phyloP scores from a whole-genome alignment of 2,113 vertebrate species.

The Stegostoma tigrinum region DNA sequence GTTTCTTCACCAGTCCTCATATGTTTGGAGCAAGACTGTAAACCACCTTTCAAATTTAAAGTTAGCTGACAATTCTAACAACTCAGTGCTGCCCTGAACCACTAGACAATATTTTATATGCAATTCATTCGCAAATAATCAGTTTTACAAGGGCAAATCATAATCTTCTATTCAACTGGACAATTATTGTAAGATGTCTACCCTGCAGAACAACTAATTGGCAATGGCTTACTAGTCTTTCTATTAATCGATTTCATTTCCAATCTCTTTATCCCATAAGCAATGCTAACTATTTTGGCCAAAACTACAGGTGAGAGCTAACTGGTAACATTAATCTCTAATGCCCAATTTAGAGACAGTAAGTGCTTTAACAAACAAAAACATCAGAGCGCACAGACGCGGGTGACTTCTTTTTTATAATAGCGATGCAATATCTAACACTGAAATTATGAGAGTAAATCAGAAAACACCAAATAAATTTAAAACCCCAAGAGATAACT shows the following conservation, averaged over 20 bases:
- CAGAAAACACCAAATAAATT: neutral
- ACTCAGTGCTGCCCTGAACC: neutral
- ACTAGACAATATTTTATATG: neutral
- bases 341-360: neutral
- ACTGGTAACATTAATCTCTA: neutral
- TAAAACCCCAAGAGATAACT: neutral
- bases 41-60: neutral
- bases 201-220: conserved; percentile 2
- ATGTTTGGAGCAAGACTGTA: neutral
- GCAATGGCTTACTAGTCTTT: neutral
- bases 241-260: neutral
- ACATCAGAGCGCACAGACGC: neutral
- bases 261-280: neutral
- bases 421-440: no score
- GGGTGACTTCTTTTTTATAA: neutral
- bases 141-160: neutral
- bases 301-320: neutral
- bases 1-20: neutral
- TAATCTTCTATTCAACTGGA: neutral
- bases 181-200: neutral
- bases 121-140: neutral
- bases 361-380: neutral
- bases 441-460: neutral
- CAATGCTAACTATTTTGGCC: neutral
- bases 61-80: neutral